These are phyloP conservation scores for Apis dorsata DNA, from an alignment of 1,140 invertebrate species.

Conservation along the genomic window DNA sequence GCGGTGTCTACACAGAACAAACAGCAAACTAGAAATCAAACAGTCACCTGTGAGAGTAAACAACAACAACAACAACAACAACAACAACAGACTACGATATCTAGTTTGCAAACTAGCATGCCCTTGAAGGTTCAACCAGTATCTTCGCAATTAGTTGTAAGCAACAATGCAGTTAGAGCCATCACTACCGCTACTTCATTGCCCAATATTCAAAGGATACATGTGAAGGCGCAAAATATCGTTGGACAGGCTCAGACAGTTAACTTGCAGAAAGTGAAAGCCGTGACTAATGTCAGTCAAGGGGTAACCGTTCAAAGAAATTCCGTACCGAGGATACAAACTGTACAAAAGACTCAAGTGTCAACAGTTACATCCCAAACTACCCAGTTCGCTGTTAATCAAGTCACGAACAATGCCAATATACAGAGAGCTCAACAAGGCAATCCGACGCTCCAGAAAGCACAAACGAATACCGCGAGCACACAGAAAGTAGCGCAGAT, in stretches of 20 bases:
- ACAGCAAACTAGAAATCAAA: constrained; percentile 40
- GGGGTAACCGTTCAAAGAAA: constrained; percentile 55
- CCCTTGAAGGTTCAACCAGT: constrained; percentile 51
- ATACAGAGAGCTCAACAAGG: constrained; percentile 67
- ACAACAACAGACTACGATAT: constrained; percentile 29
- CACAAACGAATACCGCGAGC: constrained; percentile 36
- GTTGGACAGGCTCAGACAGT: constrained; percentile 52
- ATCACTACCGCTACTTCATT: constrained; percentile 50
- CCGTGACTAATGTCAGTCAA: constrained; percentile 55
- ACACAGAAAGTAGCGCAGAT: constrained; percentile 58
- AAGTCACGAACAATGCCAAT: constrained; percentile 66
- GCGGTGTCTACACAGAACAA: constrained; percentile 37
- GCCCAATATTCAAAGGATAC: constrained; percentile 68
- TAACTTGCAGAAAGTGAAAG: constrained; percentile 68
- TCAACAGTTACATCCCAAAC: constrained; percentile 47
- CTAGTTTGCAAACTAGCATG: constrained; percentile 30
- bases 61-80: constrained; percentile 20
- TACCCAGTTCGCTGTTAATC: constrained; percentile 67
- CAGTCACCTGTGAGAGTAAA: constrained; percentile 22
- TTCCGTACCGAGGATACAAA: constrained; percentile 61
- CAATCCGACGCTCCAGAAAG: constrained; percentile 58
- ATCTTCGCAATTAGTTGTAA: constrained; percentile 51
- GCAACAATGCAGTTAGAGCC: constrained; percentile 52
- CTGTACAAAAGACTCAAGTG: constrained; percentile 47
- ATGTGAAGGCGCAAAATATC: constrained; percentile 58